Conservation (phyloP, 2,113 vertebrate genomes). For the Orycteropus afer region DNA sequence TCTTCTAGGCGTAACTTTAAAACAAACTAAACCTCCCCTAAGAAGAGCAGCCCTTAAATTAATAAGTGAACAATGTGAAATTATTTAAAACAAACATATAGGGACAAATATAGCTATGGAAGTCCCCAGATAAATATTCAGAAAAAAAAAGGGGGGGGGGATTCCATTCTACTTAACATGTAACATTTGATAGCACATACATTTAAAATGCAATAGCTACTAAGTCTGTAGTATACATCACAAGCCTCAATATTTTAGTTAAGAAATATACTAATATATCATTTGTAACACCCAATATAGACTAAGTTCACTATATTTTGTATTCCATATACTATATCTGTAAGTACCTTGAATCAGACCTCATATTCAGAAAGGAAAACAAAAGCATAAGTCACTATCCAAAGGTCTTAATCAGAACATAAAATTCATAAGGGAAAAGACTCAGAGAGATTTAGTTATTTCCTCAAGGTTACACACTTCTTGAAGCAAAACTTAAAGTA, state of each 20-base stretch:
- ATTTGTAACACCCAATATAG: neutral
- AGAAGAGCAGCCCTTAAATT: neutral
- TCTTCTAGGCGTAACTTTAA: neutral
- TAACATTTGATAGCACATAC: neutral
- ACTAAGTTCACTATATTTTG: neutral
- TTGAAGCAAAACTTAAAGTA: neutral
- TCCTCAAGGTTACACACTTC: neutral
- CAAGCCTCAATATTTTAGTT: neutral
- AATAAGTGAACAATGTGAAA: neutral
- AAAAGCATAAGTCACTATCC: neutral
- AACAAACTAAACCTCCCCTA: neutral
- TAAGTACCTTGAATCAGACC: slow-evolving; percentile 17
- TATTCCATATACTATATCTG: neutral
- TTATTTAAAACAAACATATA: neutral
- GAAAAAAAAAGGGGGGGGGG: too few relatives aligned
- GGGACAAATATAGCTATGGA: neutral
- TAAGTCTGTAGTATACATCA: neutral
- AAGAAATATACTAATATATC: neutral
- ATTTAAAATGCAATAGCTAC: neutral
- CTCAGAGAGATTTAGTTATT: neutral
- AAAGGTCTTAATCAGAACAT: neutral
- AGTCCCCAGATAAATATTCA: neutral
- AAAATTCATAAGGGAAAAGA: neutral
- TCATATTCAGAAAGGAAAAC: neutral
- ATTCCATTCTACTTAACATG: neutral